Evolutionary conservation across 2,797 vertebrate species (phyloP).

Genomic region (Lerista edwardsae): DNA sequence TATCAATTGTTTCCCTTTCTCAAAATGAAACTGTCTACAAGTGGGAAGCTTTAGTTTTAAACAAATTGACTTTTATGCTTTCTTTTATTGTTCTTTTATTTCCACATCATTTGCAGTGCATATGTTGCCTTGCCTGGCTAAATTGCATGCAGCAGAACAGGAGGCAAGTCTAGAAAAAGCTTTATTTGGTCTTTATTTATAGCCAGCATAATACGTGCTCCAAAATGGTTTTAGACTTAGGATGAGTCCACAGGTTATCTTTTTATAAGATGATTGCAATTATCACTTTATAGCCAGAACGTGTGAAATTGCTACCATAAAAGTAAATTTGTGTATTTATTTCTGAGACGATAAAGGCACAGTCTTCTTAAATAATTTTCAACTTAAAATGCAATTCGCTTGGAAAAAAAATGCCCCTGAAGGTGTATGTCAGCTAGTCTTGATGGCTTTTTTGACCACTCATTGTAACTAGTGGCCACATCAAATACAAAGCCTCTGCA

Average conservation of each 20-base stretch:
- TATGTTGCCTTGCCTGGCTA: background rate
- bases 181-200: conserved; percentile 15
- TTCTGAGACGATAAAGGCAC: background rate
- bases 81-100: conserved; percentile 21
- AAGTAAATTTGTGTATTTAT: conserved; percentile 16
- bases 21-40: background rate
- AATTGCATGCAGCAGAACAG: background rate
- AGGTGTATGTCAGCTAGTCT: background rate
- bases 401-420: background rate
- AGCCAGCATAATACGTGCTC: background rate
- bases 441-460: background rate
- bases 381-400: too few relatives aligned
- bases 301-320: background rate
- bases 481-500: background rate
- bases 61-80: conserved; percentile 3
- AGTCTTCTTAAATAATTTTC: conserved; percentile 1
- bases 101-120: background rate
- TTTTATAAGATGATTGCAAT: conserved; percentile 8
- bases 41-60: conserved; percentile 20
- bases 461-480: background rate
- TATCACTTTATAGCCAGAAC: conserved; percentile 10
- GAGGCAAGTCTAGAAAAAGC: conserved; percentile 2
- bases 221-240: background rate
- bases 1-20: background rate
- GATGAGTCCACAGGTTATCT: background rate